Evolutionary conservation across 1,140 invertebrate genomes (phyloP), one percentile per base, ranked within the genome.

Genomic region (Myzus persicae): DNA sequence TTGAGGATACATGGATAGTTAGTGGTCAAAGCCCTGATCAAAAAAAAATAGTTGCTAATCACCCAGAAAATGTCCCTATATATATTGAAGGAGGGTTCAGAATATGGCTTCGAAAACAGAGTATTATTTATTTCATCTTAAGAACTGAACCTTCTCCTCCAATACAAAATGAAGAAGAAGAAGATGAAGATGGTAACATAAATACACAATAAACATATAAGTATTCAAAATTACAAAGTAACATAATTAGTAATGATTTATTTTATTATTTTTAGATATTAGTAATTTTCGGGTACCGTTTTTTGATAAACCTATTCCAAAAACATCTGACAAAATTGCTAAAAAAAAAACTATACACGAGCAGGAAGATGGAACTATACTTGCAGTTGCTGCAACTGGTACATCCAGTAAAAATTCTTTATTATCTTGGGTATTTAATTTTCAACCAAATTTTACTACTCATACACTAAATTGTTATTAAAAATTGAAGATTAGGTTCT

Each of bases 1-100:
- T 97, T 20, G 98, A 99, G 94, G 96, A 98, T 94, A 99, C 98
- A 0, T 99, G 98, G 98, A 98, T 99, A 94, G 97, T 99, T 0
- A 98, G 97, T 95, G 97, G 97, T 0, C 98, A 99, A 95, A 98
- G 98, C 95, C 96, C 96, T 48, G 95, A 95, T 14, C 99, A 99
- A 95, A 96, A 96, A 93, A 95, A 97, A 67, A 95, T 99, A 40
- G 94, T 99, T 26, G 94, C 95, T n/a, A 95, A 97, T 93, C 97
- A 98, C 94, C 96, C 96, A 0, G 94, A 95, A n/a, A 96, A 97
- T 85, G 95, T 96, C 88, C 96, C 98, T 1, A 94, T 99, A 40
- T 97, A 97, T 95, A 97, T 99, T 0, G 98, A 99, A 95, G 99
- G 99, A 11, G 97, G 98, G 0, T 98, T 97, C 95, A 95, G 95